phyloP scores from a whole-genome alignment of 2,113 vertebrate species.

The Chlorocebus sabaeus region DNA sequence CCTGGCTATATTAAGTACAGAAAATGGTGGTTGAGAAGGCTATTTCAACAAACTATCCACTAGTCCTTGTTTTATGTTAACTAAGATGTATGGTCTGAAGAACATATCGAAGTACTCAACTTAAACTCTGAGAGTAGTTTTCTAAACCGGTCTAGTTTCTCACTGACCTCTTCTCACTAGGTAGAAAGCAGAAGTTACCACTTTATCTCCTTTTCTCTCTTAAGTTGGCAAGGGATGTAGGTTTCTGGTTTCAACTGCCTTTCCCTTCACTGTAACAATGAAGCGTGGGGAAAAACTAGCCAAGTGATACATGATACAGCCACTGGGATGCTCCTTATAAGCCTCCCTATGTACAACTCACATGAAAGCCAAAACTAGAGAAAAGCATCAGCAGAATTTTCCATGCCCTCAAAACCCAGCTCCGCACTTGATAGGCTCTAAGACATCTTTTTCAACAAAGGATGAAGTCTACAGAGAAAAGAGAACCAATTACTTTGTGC shows the following conservation, averaged over 20 bases:
- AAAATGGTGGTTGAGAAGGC: neutral
- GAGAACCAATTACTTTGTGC: conserved; percentile 20
- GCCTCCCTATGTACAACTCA: neutral
- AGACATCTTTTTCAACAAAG: neutral
- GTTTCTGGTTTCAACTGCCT: neutral
- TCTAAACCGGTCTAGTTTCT: neutral
- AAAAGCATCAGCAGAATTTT: conserved; percentile 42
- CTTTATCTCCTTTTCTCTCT: neutral
- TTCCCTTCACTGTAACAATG: neutral
- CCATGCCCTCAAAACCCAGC: conserved; percentile 42
- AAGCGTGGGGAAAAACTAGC: neutral
- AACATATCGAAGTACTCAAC: neutral
- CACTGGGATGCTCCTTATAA: neutral
- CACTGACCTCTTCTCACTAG: neutral
- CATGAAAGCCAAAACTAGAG: neutral
- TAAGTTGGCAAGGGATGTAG: neutral
- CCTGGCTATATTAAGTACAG: neutral
- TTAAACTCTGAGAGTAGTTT: neutral
- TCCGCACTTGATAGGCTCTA: neutral
- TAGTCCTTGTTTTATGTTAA: neutral
- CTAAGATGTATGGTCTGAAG: neutral
- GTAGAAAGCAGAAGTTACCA: neutral
- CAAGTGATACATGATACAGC: neutral
- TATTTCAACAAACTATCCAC: neutral
- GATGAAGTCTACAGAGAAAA: conserved; percentile 47